Evolutionary conservation across 2,888 invertebrate species (phyloP).

Genomic region (Erannis defoliaria): DNA sequence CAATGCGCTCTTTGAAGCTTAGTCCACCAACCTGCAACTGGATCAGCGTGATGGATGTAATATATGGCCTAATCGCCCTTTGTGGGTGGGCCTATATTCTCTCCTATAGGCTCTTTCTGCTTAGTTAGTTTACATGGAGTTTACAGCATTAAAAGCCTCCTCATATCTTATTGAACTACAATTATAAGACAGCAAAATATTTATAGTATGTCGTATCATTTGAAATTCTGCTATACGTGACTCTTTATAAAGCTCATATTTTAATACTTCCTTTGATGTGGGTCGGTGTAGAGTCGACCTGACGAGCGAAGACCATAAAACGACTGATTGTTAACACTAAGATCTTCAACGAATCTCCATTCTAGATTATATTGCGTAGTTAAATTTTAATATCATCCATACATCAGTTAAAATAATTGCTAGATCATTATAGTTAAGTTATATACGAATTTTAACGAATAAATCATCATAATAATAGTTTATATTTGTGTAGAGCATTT

Average conservation of each 20-base stretch:
- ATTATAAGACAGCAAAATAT: no score
- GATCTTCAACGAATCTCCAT: slow-evolving; percentile 48
- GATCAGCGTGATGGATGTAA: no score
- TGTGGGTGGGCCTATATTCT: no score
- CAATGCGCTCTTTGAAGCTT: no score
- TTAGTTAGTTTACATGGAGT: no score
- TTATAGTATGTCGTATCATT: not conserved
- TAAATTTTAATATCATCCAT: slow-evolving; percentile 27
- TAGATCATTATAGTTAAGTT: slow-evolving; percentile 23
- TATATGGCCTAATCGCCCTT: no score
- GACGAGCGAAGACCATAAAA: slow-evolving; percentile 20
- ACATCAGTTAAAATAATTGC: slow-evolving; percentile 13
- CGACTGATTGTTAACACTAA: slow-evolving; percentile 46
- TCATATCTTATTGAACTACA: no score
- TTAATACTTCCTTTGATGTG: not conserved
- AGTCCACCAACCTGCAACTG: no score
- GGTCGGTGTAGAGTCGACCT: not conserved
- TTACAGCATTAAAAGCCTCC: no score
- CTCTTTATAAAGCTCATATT: not conserved
- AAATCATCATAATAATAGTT: slow-evolving; percentile 9
- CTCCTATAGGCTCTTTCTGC: no score
- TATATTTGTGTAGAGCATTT: slow-evolving; percentile 11
- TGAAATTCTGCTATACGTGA: not conserved
- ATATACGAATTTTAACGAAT: slow-evolving; percentile 9
- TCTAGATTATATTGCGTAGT: slow-evolving; percentile 24